phyloP scores from a whole-genome alignment of 2,888 invertebrate genomes.

The Erynnis tages region DNA sequence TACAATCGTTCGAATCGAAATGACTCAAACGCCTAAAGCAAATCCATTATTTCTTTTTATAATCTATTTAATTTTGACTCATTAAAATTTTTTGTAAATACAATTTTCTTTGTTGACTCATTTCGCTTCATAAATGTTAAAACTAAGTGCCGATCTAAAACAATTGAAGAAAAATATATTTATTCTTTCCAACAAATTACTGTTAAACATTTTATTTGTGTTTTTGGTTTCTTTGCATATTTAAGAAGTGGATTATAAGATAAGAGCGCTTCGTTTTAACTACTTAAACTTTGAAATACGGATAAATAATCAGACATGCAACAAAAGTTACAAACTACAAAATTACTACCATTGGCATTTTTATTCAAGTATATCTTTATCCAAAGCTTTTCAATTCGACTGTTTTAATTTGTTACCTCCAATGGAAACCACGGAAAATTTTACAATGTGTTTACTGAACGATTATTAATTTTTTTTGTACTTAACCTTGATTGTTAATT shows the following conservation, averaged over 20 bases:
- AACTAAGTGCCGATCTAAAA: neutral
- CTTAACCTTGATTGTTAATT: constrained; percentile 39
- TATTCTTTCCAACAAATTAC: too few species aligned
- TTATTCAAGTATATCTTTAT: neutral
- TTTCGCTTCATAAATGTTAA: constrained; percentile 11
- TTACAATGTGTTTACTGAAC: constrained; percentile 14
- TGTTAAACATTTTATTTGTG: neutral
- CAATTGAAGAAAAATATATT: too few species aligned
- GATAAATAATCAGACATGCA: constrained; percentile 12
- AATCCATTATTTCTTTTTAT: neutral
- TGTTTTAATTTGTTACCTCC: neutral
- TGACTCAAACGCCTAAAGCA: neutral
- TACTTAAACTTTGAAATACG: neutral
- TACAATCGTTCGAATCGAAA: neutral
- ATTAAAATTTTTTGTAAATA: neutral
- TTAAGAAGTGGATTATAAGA: neutral
- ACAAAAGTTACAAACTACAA: neutral
- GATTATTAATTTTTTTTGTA: constrained; percentile 33
- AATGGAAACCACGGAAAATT: neutral
- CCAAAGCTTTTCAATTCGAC: constrained; percentile 7
- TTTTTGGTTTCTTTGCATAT: neutral
- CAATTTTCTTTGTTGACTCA: neutral
- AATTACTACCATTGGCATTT: constrained; percentile 11
- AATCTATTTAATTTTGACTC: neutral
- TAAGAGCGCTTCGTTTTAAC: constrained; percentile 1